Conservation (phyloP, 2,888 invertebrate species). For the Eristalinus sepulchralis region DNA sequence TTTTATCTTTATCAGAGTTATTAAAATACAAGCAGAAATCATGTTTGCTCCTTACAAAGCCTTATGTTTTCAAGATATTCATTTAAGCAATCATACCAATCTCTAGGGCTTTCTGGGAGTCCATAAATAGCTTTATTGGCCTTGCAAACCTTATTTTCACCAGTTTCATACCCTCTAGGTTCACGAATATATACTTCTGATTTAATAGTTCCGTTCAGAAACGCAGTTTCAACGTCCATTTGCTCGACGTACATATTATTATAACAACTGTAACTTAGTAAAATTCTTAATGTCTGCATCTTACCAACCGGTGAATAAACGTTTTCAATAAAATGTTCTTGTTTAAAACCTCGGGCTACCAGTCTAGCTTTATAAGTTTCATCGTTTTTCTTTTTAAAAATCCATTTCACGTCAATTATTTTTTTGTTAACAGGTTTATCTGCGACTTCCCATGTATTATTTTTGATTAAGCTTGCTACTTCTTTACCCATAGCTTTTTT, state of each 20-base stretch:
- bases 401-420: slow-evolving; percentile 74
- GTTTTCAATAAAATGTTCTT: slow-evolving; percentile 57
- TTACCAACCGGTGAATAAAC: too few relatives aligned
- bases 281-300: too few relatives aligned
- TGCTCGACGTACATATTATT: slow-evolving; percentile 39
- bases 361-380: slow-evolving; percentile 72
- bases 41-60: too few relatives aligned
- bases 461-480: too few relatives aligned
- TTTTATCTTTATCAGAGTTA: too few relatives aligned
- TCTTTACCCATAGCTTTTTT: too few relatives aligned
- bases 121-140: slow-evolving; percentile 74
- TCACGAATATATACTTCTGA: slow-evolving; percentile 73
- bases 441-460: too few relatives aligned
- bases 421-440: too few relatives aligned
- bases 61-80: not conserved
- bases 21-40: too few relatives aligned
- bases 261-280: slow-evolving; percentile 74
- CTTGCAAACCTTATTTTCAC: slow-evolving; percentile 74
- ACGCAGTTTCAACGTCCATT: slow-evolving; percentile 74
- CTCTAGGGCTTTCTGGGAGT: slow-evolving; percentile 62
- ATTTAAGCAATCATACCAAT: slow-evolving; percentile 56
- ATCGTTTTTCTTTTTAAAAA: too few relatives aligned
- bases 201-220: slow-evolving; percentile 71
- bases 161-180: slow-evolving; percentile 74
- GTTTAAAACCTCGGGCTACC: slow-evolving; percentile 61